Percentiles rank a stretch among this genome's conserved stretches.
phyloP scores from a whole-genome alignment of 2,113 vertebrate genomes.

The Seriola dumerili region DNA sequence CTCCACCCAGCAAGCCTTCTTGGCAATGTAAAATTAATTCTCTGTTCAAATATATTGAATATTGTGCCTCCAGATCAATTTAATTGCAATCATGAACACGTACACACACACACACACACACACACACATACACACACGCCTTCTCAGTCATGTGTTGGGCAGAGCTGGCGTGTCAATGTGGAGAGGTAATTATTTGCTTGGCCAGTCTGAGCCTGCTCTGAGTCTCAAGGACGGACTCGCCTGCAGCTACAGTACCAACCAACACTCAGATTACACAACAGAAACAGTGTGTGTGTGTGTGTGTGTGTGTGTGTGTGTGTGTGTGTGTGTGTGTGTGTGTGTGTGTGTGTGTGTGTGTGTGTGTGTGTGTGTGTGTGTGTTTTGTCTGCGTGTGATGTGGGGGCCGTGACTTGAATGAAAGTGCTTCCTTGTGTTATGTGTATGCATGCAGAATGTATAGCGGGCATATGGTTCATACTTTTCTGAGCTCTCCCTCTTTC shows the following conservation, averaged over 20 bases:
- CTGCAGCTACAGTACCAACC: constrained; percentile 50
- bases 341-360: constrained; percentile 19
- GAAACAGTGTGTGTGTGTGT: constrained; percentile 24
- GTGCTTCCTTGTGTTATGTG: constrained; percentile 34
- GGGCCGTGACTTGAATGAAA: constrained; percentile 50
- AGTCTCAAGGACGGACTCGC: constrained; percentile 74
- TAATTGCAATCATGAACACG: constrained; percentile 23
- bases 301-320: constrained; percentile 21
- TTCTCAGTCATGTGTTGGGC: constrained; percentile 39
- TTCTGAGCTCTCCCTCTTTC: neutral
- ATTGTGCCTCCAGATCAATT: constrained; percentile 39
- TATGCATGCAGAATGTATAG: constrained; percentile 59
- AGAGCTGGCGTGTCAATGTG: constrained; percentile 48
- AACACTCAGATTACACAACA: constrained; percentile 48
- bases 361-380: constrained; percentile 12
- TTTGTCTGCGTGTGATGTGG: constrained; percentile 29
- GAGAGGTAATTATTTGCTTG: constrained; percentile 81
- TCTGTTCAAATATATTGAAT: constrained; percentile 35
- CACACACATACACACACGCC: constrained; percentile 10
- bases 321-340: constrained; percentile 6
- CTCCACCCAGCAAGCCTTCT: constrained; percentile 15
- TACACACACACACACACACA: neutral
- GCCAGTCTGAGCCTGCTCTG: constrained; percentile 69
- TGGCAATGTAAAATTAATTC: constrained; percentile 32
- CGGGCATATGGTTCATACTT: constrained; percentile 11